Evolutionary conservation across 2,888 invertebrate species (phyloP), one percentile per base, ranked within the genome.

Genomic region (Tipula lateralis): DNA sequence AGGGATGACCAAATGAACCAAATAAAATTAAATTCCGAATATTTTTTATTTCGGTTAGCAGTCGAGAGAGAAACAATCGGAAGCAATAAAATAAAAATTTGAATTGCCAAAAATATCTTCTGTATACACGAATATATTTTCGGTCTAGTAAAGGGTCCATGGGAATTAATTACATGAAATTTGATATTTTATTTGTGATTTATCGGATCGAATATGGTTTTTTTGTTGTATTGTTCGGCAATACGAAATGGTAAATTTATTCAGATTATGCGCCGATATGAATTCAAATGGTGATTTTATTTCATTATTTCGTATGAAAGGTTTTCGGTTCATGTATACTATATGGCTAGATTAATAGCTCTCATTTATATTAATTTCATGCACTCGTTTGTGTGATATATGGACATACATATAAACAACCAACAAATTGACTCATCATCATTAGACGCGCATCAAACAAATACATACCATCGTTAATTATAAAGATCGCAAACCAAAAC

Each of bases 71-170:
- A 66, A 66, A 66, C 66, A 66, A 66, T 66, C 66, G 66, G 66
- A 66, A 66, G 66, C 66, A 66, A 66, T 66, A 66, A 66, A 66
- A 66, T 66, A 66, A 66, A 66, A 66, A 66, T 66, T 66, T 66
- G 66, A 66, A 66, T 66, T 66, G 66, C 66, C 66, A 66, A 66
- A 66, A 66, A 66, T 66, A 66, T 9, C 66, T 19, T 66, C 66
- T 66, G 66, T 66, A 24, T 66, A 66, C 12, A 39, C 39, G 66
- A 66, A 9, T 24, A 66, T 66, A 66, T 66, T 66, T 66, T 66
- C 24, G 66, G 24, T 24, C 2, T 16, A 66, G 66, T 66, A 66
- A 66, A 66, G 66, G 66, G 66, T 66, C 66, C 66, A 66, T 66
- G 66, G 66, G 66, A 66, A 66, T 66, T 66, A 66, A 66, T 66